phyloP scores from a whole-genome alignment of 2,113 vertebrate genomes.

The Abramis brama region DNA sequence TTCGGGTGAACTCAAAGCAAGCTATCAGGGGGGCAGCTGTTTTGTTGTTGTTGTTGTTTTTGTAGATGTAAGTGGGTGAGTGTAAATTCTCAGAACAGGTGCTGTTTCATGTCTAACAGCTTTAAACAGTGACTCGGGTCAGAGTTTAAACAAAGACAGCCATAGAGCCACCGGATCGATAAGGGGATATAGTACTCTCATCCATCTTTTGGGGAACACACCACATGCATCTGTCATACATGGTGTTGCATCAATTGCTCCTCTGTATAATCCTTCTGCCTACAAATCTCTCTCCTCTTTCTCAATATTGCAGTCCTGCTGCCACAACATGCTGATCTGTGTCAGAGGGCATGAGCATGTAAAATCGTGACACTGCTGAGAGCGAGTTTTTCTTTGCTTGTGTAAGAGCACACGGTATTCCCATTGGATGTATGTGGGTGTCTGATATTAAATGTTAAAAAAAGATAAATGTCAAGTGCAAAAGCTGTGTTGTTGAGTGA shows the following conservation, averaged over 20 bases:
- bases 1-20: background rate
- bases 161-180: background rate
- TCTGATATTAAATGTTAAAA: background rate
- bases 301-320: background rate
- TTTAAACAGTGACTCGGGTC: background rate
- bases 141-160: constrained; percentile 27
- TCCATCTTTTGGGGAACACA: background rate
- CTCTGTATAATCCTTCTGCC: background rate
- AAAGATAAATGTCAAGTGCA: background rate
- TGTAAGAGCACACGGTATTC: background rate
- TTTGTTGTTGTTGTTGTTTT: background rate
- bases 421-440: background rate
- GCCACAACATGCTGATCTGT: background rate
- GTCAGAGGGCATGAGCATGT: background rate
- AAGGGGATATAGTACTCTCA: background rate
- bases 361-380: constrained; percentile 10
- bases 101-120: constrained; percentile 13
- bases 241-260: background rate
- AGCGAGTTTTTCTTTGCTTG: background rate
- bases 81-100: constrained; percentile 36
- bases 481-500: background rate
- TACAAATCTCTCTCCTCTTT: background rate
- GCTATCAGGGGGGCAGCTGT: background rate
- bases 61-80: background rate
- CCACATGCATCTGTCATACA: background rate